These are phyloP conservation scores for Lagria hirta DNA, from an alignment of 2,888 invertebrate genomes.

Conservation along the genomic window DNA sequence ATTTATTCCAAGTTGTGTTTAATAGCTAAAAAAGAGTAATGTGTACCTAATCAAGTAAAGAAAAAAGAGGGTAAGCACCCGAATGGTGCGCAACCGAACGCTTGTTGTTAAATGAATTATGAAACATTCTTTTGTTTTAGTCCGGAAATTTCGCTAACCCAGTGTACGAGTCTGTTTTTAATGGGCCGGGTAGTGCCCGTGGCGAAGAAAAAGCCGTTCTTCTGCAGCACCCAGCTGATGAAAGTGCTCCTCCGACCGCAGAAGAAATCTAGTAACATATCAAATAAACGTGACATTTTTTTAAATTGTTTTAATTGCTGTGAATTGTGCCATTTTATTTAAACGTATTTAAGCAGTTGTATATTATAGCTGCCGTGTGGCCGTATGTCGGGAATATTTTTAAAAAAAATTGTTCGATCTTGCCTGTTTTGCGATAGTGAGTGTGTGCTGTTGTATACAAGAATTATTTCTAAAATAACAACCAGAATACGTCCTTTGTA, in stretches of 20 bases:
- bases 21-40: too few relatives aligned
- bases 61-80: too few relatives aligned
- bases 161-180: constrained; percentile 82
- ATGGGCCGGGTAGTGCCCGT: constrained; percentile 51
- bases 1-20: constrained; percentile 2
- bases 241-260: constrained; percentile 47
- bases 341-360: constrained; percentile 26
- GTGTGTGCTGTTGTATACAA: neutral
- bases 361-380: constrained; percentile 27
- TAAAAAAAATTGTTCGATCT: too few relatives aligned
- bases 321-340: constrained; percentile 53
- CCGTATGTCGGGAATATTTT: too few relatives aligned
- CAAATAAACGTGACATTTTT: constrained; percentile 27
- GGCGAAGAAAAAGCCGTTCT: constrained; percentile 60
- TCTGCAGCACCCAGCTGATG: constrained; percentile 58
- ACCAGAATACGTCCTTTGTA: constrained; percentile 36
- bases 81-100: too few relatives aligned
- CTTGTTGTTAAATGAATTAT: constrained; percentile 1
- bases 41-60: too few relatives aligned
- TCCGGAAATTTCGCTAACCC: constrained; percentile 83
- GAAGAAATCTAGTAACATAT: constrained; percentile 48
- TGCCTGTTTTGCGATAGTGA: constrained; percentile 9
- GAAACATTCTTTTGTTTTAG: constrained; percentile 37
- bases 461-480: constrained; percentile 7
- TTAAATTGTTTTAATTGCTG: constrained; percentile 46